Base-by-base conservation (phyloP, 2,113 vertebrate genomes). In the Barbus barbus region DNA sequence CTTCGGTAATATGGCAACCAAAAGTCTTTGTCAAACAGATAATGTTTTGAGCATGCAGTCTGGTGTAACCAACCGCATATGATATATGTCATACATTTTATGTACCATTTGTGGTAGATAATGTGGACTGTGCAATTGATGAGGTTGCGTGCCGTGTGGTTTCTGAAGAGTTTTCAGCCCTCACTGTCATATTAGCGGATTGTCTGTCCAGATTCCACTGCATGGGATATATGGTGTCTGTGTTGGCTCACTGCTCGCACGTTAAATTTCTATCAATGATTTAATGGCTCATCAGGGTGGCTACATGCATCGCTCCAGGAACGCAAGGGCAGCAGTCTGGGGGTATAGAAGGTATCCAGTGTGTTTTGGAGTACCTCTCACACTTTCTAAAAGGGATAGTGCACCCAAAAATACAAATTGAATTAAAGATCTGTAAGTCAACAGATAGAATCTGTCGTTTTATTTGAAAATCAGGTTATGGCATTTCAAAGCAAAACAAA, bases 201-300 rank as follows among this genome's bases (percentile, higher is more conserved):
- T 76, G 85, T 87, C 90, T 90, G 77, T 80, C 78, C 14, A 28
- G 61, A 12, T 87, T 89, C 60, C 82, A 82, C 86, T 80, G 75
- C 82, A 87, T 77, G 63, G 31, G 84, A 60, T 84, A 69, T 58
- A n/a, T 74, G 84, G 80, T 87, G 65, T 90, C 80, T 86, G 83
- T 61, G 38, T 86, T 86, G 83, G 69, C 81, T 84, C 83, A 83
- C 51, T 82, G 48, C 83, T 28, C 72, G 85, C 31, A 56, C 41
- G 76, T 65, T 73, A 84, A 83, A 87, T 63, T 9, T 14, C 28
- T 73, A 75, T 12, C 78, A 73, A 86, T 89, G 81, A 75, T 73
- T 74, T 77, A 84, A 87, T 86, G 12, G n/a, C 18, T 38, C 22
- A 53, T 11, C 24, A 51, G 51, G 56, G 69, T 69, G 56, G 46